These are phyloP conservation scores for Huso huso DNA, from an alignment of 2,797 vertebrate genomes.

Conservation along the genomic window DNA sequence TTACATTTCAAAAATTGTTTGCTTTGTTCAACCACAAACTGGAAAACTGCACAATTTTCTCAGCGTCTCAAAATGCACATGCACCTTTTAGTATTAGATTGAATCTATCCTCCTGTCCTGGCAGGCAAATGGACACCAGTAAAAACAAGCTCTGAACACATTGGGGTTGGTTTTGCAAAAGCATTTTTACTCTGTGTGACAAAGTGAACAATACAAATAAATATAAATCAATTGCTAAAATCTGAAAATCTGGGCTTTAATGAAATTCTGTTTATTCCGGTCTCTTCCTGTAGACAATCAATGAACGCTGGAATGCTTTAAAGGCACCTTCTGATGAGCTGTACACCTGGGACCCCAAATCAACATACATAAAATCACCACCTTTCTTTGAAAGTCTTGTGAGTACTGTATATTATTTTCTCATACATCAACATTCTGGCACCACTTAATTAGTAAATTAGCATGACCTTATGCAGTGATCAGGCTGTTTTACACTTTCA, in stretches of 20 bases:
- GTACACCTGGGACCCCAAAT: conserved; percentile 85
- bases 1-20: no score
- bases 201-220: neutral
- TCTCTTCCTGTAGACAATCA: conserved; percentile 67
- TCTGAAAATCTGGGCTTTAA: neutral
- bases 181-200: neutral
- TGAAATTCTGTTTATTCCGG: neutral
- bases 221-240: neutral
- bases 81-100: no score
- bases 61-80: no score
- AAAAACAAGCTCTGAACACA: neutral
- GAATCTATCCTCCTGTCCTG: no score
- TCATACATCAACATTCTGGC: no score
- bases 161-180: neutral
- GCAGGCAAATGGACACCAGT: no score
- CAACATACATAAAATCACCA: conserved; percentile 95
- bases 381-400: conserved; percentile 93
- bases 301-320: conserved; percentile 87
- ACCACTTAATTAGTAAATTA: no score
- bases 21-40: no score
- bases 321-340: conserved; percentile 77
- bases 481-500: no score
- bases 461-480: no score
- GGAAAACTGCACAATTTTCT: no score
- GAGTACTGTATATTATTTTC: conserved; percentile 12